A percentile compares a stretch with the other conserved stretches of the same genome.
These are phyloP conservation scores for Ctena decussata DNA, from an alignment of 2,888 invertebrate genomes.

Conservation along the genomic window DNA sequence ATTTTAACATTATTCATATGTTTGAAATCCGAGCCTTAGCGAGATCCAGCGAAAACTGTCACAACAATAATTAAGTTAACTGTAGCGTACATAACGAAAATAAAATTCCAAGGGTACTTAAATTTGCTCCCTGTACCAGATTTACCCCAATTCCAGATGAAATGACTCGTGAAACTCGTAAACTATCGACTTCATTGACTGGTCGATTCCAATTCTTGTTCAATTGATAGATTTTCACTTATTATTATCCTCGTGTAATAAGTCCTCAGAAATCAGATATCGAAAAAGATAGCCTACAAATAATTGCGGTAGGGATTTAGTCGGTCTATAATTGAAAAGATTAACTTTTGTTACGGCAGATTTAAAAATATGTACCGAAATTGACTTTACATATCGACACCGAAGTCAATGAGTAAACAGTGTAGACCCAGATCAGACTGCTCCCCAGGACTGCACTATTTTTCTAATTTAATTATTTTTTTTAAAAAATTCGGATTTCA, in stretches of 20 bases:
- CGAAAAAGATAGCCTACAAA: neutral
- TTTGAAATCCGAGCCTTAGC: neutral
- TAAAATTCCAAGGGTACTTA: neutral
- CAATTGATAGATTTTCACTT: neutral
- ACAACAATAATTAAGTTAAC: neutral
- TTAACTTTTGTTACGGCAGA: neutral
- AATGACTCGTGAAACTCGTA: neutral
- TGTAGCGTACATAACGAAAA: neutral
- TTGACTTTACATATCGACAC: no score
- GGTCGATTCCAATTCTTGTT: neutral
- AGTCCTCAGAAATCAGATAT: neutral
- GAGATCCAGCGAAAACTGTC: neutral
- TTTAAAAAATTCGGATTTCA: no score
- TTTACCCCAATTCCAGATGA: neutral
- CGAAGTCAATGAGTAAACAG: no score
- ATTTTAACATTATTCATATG: constrained; percentile 12
- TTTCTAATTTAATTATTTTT: no score
- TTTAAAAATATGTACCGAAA: neutral
- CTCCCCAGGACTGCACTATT: no score
- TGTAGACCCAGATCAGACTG: no score
- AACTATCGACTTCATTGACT: neutral
- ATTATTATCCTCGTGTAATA: neutral
- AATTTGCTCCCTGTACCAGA: neutral
- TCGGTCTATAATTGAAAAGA: neutral
- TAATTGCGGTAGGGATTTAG: constrained; percentile 3